A percentile compares a stretch with the other conserved stretches of the same genome.
Conservation (phyloP, 2,888 invertebrate species). For the Eulithis testata region DNA sequence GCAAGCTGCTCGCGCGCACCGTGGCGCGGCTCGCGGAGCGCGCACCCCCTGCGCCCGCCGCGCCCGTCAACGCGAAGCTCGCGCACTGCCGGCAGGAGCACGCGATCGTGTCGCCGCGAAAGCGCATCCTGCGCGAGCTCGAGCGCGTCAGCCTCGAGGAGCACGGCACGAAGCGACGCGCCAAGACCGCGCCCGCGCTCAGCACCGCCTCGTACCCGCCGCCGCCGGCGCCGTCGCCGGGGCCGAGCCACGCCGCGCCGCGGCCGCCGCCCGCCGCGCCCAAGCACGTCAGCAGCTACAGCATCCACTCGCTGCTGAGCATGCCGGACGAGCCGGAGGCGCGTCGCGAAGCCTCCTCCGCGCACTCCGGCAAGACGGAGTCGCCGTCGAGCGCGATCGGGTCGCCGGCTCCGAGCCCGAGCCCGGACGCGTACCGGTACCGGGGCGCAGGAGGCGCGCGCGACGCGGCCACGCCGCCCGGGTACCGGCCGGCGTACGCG, state of each 20-base stretch:
- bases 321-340: constrained; percentile 82
- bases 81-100: constrained; percentile 79
- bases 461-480: constrained; percentile 66
- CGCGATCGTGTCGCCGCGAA: constrained; percentile 91
- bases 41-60: constrained; percentile 63
- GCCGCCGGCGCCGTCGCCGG: constrained; percentile 56
- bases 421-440: constrained; percentile 74
- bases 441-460: constrained; percentile 64
- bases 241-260: constrained; percentile 51
- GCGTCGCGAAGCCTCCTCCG: constrained; percentile 70
- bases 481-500: constrained; percentile 67
- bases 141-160: constrained; percentile 91
- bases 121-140: constrained; percentile 92
- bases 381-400: constrained; percentile 66
- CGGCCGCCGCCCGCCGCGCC: constrained; percentile 54
- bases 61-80: constrained; percentile 74
- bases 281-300: constrained; percentile 89
- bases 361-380: constrained; percentile 69
- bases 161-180: constrained; percentile 86
- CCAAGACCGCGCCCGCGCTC: constrained; percentile 75
- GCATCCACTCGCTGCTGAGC: constrained; percentile 92
- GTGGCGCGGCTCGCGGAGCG: constrained; percentile 72
- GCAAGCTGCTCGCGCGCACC: constrained; percentile 65
- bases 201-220: constrained; percentile 69
- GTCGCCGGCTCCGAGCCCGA: constrained; percentile 75